Evolutionary conservation across 2,113 vertebrate species (phyloP), one percentile per base, ranked within the genome.

Genomic region (Donacobius atricapilla): DNA sequence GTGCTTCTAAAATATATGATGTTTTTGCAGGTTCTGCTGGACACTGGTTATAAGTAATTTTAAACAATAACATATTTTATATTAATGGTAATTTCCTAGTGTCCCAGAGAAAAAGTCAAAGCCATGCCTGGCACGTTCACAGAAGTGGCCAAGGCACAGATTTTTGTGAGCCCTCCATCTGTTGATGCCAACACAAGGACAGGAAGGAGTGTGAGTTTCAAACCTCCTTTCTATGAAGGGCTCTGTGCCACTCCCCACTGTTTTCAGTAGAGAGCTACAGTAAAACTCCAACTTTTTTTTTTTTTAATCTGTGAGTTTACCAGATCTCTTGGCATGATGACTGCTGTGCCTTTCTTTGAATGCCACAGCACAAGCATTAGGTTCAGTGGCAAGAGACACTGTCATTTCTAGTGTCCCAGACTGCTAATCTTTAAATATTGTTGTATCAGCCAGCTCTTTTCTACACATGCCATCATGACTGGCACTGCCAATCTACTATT

Each of bases 401-500:
- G 90, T 93, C 94, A 90, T 96, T 97, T 96, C 77, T 93, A 95
- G 92, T 92, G 96, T 96, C 96, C 92, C 96, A 97, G 96, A 95
- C 96, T 95, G 96, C 69, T 97, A 96, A 95, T 97, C 96, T 94
- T 95, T 94, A 96, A 96, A 97, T 95, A 96, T 93, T 96, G 90
- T 92, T 11, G 15, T 86, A 95, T 92, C 96, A 96, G 96, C 96
- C 96, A 96, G 90, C 92, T 96, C 96, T 96, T 94, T 96, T 96
- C 96, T 96, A 65, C 96, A 96, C 96, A 93, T 96, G 96, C 93
- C 96, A 92, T 96, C 86, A n/a, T 96, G 96, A 96, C 93, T 97
- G 96, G 96, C 95, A 96, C 92, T 96, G 96, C 96, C 96, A 97
- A 97, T 97, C 96, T 95, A 97, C 96, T 97, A 96, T 97, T 97